Conservation (phyloP, 2,113 vertebrate genomes). For the Sigmodon hispidus region DNA sequence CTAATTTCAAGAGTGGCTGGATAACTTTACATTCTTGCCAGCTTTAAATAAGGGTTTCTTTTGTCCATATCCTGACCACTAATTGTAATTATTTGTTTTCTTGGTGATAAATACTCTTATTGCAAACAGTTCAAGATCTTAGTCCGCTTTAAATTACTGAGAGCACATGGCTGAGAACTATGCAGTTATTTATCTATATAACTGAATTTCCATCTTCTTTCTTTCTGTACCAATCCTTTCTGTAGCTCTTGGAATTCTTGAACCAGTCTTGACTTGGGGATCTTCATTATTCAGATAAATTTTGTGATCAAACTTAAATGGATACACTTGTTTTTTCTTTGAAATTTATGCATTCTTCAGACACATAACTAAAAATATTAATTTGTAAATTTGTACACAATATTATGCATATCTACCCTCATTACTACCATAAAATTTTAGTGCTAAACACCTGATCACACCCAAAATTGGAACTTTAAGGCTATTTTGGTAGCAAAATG, state of each 20-base stretch:
- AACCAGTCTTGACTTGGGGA: background rate
- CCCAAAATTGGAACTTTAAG: background rate
- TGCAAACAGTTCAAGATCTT: constrained; percentile 27
- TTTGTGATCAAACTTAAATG: constrained; percentile 7
- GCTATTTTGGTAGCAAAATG: constrained; percentile 25
- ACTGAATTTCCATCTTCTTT: background rate
- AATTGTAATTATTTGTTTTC: background rate
- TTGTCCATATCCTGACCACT: background rate
- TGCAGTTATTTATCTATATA: background rate
- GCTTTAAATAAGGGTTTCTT: too few species aligned
- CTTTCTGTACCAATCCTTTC: background rate
- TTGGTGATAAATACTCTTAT: background rate
- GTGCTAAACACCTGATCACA: background rate
- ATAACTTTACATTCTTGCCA: background rate
- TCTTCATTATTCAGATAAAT: background rate
- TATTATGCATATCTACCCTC: background rate
- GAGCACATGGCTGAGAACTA: constrained; percentile 6
- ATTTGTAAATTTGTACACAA: constrained; percentile 1
- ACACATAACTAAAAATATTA: background rate
- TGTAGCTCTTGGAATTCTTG: background rate
- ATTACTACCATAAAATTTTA: background rate
- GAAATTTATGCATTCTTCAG: background rate
- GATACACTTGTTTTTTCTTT: background rate
- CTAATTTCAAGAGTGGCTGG: background rate
- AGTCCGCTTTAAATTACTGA: constrained; percentile 19